Evolutionary conservation across 2,888 invertebrate species (phyloP), one percentile per base, ranked within the genome.

Genomic region (Diadegma fenestrale): DNA sequence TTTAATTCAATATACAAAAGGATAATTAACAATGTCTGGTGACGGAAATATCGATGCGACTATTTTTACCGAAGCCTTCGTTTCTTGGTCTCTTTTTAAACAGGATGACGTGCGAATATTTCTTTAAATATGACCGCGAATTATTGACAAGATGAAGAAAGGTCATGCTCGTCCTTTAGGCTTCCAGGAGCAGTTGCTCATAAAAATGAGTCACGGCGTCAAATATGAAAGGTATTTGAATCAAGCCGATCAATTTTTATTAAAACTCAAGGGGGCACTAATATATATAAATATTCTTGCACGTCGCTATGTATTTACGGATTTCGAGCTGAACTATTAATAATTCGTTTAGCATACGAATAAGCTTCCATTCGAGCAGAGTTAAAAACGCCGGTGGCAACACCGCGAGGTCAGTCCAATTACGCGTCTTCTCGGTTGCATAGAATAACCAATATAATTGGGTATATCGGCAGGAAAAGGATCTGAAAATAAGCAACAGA

Each of bases 301-400:
- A 48, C 30, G 48, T 73, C n/a, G n/a, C 22, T 41, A 26, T 61
- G 43, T 73, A 19, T 73, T 73, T n/a, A 61, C 33, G 43, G 33
- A 48, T 43, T 45, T 33, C 19, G 51, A 75, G 33, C 45, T 63
- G 26, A 26, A 58, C 63, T 22, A 64, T 33, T 54, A 71, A 71
- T 54, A 71, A 71, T 71, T 84, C 54, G 43, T 41, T 84, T 84
- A 84, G 79, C 84, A 84, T 84, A 80, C 71, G 84, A 84, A 84
- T 80, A 76, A 84, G 75, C 71, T 76, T 30, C 45, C 37, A n/a
- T n/a, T n/a, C n/a, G 10, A 37, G 75, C 26, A 33, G 58, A 72
- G 73, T 76, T 64, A 45, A 80, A 76, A 75, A 76, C 58, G 63
- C 76, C 63, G 12, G 12, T 33, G 33, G 73, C 73, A 82, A 76